Conservation (phyloP, 2,113 vertebrate genomes). For the Struthidea cinerea region DNA sequence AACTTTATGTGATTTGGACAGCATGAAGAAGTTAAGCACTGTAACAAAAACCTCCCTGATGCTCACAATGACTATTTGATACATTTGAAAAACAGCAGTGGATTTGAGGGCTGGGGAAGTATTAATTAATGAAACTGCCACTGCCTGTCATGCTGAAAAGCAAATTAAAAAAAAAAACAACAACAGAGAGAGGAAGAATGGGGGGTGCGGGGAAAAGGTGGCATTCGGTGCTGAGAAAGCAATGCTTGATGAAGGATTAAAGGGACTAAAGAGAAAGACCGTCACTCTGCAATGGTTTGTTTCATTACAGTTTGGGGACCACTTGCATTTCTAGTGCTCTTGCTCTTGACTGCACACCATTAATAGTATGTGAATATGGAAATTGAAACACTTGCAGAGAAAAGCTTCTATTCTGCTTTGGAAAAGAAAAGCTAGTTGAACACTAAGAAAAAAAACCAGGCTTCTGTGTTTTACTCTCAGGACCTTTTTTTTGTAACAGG, state of each 20-base stretch:
- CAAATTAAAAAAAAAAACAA: not conserved
- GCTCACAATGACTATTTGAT: slow-evolving; percentile 40
- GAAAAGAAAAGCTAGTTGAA: slow-evolving; percentile 60
- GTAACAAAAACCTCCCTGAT: slow-evolving; percentile 50
- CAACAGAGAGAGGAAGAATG: not conserved
- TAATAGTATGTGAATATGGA: slow-evolving; percentile 54
- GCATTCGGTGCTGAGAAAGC: slow-evolving; percentile 46
- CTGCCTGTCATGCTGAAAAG: slow-evolving; percentile 44
- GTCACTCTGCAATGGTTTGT: slow-evolving; percentile 15
- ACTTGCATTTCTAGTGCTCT: slow-evolving; percentile 33
- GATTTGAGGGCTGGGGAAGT: slow-evolving; percentile 25
- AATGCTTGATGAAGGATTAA: slow-evolving; percentile 54
- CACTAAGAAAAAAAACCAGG: slow-evolving; percentile 65
- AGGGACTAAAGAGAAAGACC: not conserved
- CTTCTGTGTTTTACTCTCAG: slow-evolving; percentile 79
- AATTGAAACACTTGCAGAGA: slow-evolving; percentile 51
- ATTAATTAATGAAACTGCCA: slow-evolving; percentile 59
- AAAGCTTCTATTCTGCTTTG: slow-evolving; percentile 31
- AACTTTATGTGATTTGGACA: slow-evolving; percentile 62
- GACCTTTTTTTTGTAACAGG: slow-evolving; percentile 75
- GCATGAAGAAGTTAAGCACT: slow-evolving; percentile 58
- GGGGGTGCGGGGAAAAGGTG: not conserved
- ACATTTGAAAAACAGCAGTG: slow-evolving; percentile 24
- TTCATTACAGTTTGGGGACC: slow-evolving; percentile 45
- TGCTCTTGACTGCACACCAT: slow-evolving; percentile 36